Evolutionary conservation across 2,888 invertebrate species (phyloP).

Genomic region (Habrosyne pyritoides): DNA sequence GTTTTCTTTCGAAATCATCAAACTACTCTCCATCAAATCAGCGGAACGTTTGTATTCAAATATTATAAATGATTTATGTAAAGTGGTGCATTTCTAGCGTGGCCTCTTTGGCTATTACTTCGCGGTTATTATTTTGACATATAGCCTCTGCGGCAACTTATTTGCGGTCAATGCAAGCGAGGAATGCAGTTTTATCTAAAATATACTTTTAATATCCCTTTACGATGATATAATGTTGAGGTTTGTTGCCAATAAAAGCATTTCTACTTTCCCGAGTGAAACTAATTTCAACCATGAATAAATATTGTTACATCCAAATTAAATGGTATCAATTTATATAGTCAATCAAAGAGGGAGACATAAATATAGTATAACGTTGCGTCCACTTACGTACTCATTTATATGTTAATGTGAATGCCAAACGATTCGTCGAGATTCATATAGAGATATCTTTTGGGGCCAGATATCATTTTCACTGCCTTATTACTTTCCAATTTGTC

Average conservation of each 20-base stretch:
- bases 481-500: slow-evolving; percentile 84
- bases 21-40: neutral
- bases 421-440: slow-evolving; percentile 74
- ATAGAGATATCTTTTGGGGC: slow-evolving; percentile 73
- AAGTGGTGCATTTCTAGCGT: slow-evolving; percentile 24
- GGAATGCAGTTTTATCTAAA: slow-evolving; percentile 72
- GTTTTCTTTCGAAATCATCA: neutral
- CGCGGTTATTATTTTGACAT: slow-evolving; percentile 81
- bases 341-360: slow-evolving; percentile 55
- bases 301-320: slow-evolving; percentile 34
- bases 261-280: slow-evolving; percentile 1
- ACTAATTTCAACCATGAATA: neutral
- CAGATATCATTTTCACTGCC: slow-evolving; percentile 82
- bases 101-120: slow-evolving; percentile 58
- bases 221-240: slow-evolving; percentile 61
- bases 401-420: slow-evolving; percentile 79
- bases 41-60: neutral
- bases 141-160: slow-evolving; percentile 66
- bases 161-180: slow-evolving; percentile 77
- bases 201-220: slow-evolving; percentile 68
- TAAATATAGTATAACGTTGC: slow-evolving; percentile 63
- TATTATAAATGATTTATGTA: neutral
- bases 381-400: slow-evolving; percentile 82
- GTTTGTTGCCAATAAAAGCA: slow-evolving; percentile 43
- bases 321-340: slow-evolving; percentile 57